Percentiles rank a stretch among this genome's conserved stretches.
Conservation (phyloP, 2,888 invertebrate species). For the Synanthedon formicaeformis region DNA sequence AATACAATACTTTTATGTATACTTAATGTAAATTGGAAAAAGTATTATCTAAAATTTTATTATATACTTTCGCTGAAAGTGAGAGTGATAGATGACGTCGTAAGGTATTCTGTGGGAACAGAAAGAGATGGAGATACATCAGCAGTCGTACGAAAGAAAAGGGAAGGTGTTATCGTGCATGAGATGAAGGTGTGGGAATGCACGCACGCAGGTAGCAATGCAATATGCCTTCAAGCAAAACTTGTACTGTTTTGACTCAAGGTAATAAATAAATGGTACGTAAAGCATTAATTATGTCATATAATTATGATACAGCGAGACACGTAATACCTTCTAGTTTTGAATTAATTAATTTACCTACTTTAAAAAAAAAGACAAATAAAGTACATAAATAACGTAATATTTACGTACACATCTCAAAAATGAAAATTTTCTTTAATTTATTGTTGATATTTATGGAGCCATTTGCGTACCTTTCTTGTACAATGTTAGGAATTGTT, state of each 20-base stretch:
- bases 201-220: slow-evolving; percentile 54
- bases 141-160: slow-evolving; percentile 16
- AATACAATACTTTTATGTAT: background rate
- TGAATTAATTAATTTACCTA: background rate
- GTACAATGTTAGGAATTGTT: too few relatives aligned
- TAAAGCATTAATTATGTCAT: background rate
- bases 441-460: too few relatives aligned
- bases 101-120: slow-evolving; percentile 28
- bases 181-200: slow-evolving; percentile 50
- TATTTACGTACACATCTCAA: too few relatives aligned
- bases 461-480: too few relatives aligned
- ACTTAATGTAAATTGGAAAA: too few relatives aligned
- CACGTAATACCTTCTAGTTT: background rate
- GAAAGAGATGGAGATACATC: slow-evolving; percentile 16
- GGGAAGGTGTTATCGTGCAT: slow-evolving; percentile 15
- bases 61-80: slow-evolving; percentile 46
- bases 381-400: too few relatives aligned
- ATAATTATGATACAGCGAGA: too few relatives aligned
- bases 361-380: too few relatives aligned
- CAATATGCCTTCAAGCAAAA: slow-evolving; percentile 27
- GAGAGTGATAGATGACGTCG: slow-evolving; percentile 67
- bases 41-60: slow-evolving; percentile 21
- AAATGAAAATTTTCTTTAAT: too few relatives aligned
- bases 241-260: slow-evolving; percentile 16
- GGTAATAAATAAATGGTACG: background rate